Percentiles rank a stretch among this genome's conserved stretches.
Conservation (phyloP, 2,113 vertebrate genomes). For the Xerus inauris region DNA sequence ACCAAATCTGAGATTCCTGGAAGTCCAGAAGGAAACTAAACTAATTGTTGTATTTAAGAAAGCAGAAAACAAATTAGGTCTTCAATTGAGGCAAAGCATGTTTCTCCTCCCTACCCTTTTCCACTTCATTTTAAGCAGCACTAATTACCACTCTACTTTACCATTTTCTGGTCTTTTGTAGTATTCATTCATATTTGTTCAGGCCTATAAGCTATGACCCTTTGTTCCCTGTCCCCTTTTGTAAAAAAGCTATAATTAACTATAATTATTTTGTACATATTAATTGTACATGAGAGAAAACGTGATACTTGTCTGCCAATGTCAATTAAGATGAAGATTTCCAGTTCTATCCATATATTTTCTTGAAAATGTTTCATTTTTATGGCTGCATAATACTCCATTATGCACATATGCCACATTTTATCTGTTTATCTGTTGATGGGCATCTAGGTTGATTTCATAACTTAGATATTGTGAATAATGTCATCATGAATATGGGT, state of each 20-base stretch:
- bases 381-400: not conserved
- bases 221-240: not conserved
- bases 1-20: not conserved
- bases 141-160: not conserved
- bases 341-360: not conserved
- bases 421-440: not conserved
- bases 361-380: not conserved
- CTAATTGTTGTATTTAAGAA: constrained; percentile 26
- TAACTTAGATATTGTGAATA: not conserved
- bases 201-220: not conserved
- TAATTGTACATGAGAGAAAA: no score
- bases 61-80: not conserved
- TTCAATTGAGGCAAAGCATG: not conserved
- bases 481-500: not conserved
- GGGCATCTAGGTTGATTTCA: not conserved
- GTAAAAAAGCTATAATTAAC: no score
- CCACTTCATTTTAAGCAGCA: not conserved
- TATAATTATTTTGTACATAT: no score
- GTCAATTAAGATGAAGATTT: not conserved
- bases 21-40: constrained; percentile 25
- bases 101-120: not conserved
- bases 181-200: not conserved
- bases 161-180: not conserved
- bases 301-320: not conserved
- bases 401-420: not conserved